Conservation (phyloP, 2,888 invertebrate species). For the Dasypogon diadema region DNA sequence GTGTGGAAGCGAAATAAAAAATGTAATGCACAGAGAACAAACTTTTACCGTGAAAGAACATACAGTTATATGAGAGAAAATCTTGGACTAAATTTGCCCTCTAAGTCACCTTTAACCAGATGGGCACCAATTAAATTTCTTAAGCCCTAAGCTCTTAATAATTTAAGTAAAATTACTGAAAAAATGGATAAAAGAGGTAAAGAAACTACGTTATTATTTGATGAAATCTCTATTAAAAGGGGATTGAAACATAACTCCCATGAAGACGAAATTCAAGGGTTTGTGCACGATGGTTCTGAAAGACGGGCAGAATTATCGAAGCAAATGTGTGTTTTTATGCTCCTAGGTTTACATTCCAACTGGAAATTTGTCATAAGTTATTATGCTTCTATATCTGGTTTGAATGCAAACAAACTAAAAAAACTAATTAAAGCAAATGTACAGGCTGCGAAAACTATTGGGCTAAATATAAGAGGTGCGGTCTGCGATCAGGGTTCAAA, state of each 20-base stretch:
- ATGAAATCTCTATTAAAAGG: constrained; percentile 46
- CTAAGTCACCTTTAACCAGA: constrained; percentile 29
- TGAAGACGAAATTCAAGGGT: constrained; percentile 23
- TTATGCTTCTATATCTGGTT: not conserved
- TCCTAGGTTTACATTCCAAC: not conserved
- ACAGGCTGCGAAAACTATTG: not conserved
- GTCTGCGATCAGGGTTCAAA: not conserved
- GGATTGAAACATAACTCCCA: constrained; percentile 19
- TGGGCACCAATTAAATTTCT: constrained; percentile 49
- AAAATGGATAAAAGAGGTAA: constrained; percentile 36
- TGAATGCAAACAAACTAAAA: not conserved
- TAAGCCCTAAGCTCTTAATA: constrained; percentile 26
- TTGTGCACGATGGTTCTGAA: constrained; percentile 2
- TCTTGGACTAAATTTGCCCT: constrained; percentile 47
- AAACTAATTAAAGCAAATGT: not conserved
- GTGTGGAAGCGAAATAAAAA: constrained; percentile 13
- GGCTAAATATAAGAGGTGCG: not conserved
- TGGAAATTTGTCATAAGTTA: constrained; percentile 3
- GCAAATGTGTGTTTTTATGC: constrained; percentile 17
- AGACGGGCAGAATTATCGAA: not conserved
- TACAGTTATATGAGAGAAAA: constrained; percentile 23
- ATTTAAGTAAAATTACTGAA: constrained; percentile 8
- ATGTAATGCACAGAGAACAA: constrained; percentile 33
- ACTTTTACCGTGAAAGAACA: constrained; percentile 36
- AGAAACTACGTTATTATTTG: constrained; percentile 46